A percentile compares a stretch with the other conserved stretches of the same genome.
phyloP scores from a whole-genome alignment of 2,797 vertebrate genomes.

The Podargus strigoides region DNA sequence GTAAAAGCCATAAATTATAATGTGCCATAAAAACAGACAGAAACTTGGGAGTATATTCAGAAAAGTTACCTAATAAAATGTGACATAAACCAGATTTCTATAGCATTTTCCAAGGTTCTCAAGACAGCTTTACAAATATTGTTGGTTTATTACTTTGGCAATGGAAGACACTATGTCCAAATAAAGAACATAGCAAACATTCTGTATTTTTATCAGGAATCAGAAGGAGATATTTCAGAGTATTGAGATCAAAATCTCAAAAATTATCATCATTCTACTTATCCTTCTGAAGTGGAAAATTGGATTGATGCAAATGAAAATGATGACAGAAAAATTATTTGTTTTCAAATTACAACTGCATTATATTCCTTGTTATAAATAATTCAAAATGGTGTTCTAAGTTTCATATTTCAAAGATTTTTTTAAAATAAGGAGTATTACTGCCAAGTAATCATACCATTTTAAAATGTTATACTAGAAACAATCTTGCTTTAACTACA shows the following conservation, averaged over 20 bases:
- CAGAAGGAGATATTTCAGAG: background rate
- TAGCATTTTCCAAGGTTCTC: background rate
- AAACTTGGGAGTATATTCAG: background rate
- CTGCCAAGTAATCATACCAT: background rate
- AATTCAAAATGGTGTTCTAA: background rate
- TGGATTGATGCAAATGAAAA: background rate
- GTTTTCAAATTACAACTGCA: background rate
- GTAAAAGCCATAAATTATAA: background rate
- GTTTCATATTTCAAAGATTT: background rate
- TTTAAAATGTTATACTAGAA: background rate
- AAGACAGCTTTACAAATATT: background rate
- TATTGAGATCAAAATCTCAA: background rate
- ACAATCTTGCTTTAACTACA: background rate
- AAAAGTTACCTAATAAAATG: constrained; percentile 17
- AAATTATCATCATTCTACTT: background rate
- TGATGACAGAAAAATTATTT: background rate
- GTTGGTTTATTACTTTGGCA: background rate
- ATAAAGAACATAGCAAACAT: background rate
- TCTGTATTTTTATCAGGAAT: background rate
- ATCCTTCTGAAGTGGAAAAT: background rate
- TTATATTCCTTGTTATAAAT: background rate
- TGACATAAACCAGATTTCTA: background rate
- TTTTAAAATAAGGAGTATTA: background rate
- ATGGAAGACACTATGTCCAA: background rate
- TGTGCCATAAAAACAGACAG: background rate